A percentile compares a stretch with the other conserved stretches of the same genome.
These are phyloP conservation scores for Loriculus beryllinus DNA, from an alignment of 2,797 vertebrate species.

Conservation along the genomic window DNA sequence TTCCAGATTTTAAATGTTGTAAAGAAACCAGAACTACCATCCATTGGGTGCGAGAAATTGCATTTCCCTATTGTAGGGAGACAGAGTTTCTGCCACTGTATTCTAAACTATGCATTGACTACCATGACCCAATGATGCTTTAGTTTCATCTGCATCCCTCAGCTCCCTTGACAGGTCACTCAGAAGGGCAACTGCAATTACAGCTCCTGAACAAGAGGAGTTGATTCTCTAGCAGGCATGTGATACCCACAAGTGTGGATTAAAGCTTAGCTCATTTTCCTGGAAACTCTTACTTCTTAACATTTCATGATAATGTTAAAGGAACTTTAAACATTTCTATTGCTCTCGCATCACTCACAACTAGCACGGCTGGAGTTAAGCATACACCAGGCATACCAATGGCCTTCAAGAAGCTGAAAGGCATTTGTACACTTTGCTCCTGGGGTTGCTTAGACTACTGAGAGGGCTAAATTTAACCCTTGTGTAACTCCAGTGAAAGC, in stretches of 20 bases:
- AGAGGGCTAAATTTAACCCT: not conserved
- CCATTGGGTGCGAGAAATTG: not conserved
- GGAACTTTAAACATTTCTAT: not conserved
- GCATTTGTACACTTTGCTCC: not conserved
- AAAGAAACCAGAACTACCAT: not conserved
- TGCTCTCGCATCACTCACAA: not conserved
- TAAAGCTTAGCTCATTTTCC: not conserved
- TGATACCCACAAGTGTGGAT: not conserved
- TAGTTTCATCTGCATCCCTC: not conserved
- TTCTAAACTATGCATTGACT: not conserved
- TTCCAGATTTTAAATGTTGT: not conserved
- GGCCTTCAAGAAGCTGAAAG: not conserved
- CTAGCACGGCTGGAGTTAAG: not conserved
- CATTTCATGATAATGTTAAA: rapidly evolving
- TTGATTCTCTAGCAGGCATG: not conserved
- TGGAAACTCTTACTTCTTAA: not conserved
- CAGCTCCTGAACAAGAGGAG: not conserved
- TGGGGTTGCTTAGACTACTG: not conserved
- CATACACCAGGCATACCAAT: not conserved
- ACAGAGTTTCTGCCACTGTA: not conserved
- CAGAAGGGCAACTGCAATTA: not conserved
- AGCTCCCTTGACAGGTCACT: not conserved
- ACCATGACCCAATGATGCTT: rapidly evolving
- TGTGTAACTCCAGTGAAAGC: not conserved
- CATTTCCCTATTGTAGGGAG: not conserved